A percentile compares a stretch with the other conserved stretches of the same genome.
Evolutionary conservation across 2,797 vertebrate genomes (phyloP).

Genomic region (Tragelaphus eurycerus): DNA sequence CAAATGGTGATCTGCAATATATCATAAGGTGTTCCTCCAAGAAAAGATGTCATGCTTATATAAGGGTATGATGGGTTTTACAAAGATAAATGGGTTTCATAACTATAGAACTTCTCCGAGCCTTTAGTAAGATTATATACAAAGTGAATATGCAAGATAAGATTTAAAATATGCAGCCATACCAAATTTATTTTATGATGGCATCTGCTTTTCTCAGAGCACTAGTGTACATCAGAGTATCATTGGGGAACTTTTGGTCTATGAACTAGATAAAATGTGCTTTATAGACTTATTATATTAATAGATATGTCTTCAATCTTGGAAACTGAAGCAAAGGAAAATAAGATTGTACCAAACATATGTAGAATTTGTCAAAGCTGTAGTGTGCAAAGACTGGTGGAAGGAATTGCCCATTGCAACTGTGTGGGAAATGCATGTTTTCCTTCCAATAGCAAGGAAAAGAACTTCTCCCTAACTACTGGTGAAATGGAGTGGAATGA

Average conservation of each 20-base stretch:
- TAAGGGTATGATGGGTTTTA: neutral
- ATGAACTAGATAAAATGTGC: neutral
- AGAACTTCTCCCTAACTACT: neutral
- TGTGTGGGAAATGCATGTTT: neutral
- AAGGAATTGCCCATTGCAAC: neutral
- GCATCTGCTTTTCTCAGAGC: neutral
- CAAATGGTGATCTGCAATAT: neutral
- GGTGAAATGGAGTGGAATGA: neutral
- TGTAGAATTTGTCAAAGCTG: neutral
- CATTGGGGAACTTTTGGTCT: neutral
- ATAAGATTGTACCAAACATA: neutral
- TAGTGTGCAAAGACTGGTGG: neutral
- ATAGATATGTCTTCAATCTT: neutral
- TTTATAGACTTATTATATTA: constrained; percentile 13
- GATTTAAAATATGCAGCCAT: constrained; percentile 8
- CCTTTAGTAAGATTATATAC: neutral
- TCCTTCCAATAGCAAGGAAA: neutral
- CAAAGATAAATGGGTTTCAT: neutral
- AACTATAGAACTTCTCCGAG: neutral
- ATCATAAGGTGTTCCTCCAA: neutral
- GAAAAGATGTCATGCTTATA: neutral
- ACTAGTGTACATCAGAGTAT: neutral
- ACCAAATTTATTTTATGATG: constrained; percentile 3
- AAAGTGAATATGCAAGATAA: neutral
- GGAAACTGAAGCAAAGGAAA: neutral